Percentiles rank a stretch among this genome's conserved stretches.
Conservation (phyloP, 1,140 invertebrate species). For the Drepana arcuata region DNA sequence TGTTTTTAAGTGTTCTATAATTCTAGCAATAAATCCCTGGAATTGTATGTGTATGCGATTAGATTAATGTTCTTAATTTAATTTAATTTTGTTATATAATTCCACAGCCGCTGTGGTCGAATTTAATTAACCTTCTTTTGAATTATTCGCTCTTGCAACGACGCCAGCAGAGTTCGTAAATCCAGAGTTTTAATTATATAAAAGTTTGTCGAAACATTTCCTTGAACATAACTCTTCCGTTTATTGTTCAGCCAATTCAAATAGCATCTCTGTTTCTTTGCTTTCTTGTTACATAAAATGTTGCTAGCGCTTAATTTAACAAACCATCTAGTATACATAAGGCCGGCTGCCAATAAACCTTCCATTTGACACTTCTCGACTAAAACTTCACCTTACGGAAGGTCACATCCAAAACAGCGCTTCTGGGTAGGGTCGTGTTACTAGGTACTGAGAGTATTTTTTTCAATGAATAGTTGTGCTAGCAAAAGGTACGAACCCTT, state of each 20-base stretch:
- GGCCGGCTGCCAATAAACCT: no score
- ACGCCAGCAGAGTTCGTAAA: constrained; percentile 23
- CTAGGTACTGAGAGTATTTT: no score
- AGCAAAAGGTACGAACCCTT: no score
- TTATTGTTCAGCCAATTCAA: constrained; percentile 15
- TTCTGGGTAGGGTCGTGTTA: no score
- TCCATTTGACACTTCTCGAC: no score
- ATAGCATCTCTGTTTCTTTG: constrained; percentile 5
- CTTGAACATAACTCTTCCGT: constrained; percentile 12
- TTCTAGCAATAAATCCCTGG: no score
- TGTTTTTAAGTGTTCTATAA: no score
- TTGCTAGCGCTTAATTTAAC: no score
- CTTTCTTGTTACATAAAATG: background rate
- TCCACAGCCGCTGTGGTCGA: constrained; percentile 17
- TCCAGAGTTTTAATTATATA: constrained; percentile 34
- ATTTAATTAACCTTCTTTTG: constrained; percentile 38
- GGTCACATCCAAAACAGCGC: no score
- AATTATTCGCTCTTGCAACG: constrained; percentile 27
- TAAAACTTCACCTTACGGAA: no score
- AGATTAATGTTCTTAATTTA: constrained; percentile 22
- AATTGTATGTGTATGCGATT: constrained; percentile 18
- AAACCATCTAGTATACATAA: no score
- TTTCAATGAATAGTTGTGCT: no score
- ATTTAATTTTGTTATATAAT: constrained; percentile 23
- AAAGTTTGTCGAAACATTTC: constrained; percentile 28